These are phyloP conservation scores for Pelagia noctiluca DNA, from an alignment of 30 jellyfish, hydroid and myxozoan species.

Conservation along the genomic window DNA sequence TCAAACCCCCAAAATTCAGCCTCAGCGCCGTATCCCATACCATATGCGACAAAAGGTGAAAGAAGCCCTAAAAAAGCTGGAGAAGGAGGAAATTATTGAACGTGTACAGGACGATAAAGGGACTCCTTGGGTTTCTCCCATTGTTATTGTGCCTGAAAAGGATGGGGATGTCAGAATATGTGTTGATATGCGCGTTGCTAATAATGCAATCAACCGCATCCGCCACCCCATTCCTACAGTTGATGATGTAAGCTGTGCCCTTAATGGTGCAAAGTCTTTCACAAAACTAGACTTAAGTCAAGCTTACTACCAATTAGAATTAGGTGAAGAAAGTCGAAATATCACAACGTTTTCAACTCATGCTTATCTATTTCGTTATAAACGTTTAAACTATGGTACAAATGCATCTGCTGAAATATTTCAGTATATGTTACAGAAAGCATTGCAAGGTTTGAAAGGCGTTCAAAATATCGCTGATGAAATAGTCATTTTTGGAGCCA, in stretches of 20 bases:
- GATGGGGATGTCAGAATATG: constrained; percentile 33
- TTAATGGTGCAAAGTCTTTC: constrained; percentile 51
- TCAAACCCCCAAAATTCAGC: constrained; percentile 38
- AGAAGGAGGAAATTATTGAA: constrained; percentile 27
- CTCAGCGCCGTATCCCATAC: constrained; percentile 36
- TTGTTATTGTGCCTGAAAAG: constrained; percentile 35
- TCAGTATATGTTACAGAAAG: constrained; percentile 39
- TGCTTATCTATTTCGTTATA: constrained; percentile 17
- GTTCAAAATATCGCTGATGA: constrained; percentile 54
- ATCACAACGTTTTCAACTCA: constrained; percentile 46
- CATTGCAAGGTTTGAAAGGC: constrained; percentile 15
- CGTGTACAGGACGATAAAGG: constrained; percentile 8
- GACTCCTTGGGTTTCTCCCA: constrained; percentile 49
- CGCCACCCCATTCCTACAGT: constrained; percentile 69
- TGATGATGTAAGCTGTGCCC: constrained; percentile 23
- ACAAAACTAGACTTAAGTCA: constrained; percentile 44
- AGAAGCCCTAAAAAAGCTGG: constrained; percentile 30
- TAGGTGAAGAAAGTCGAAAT: constrained; percentile 22
- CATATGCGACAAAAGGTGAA: constrained; percentile 28
- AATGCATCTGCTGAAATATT: constrained; percentile 58
- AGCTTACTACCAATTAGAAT: constrained; percentile 52
- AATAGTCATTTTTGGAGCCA: constrained; percentile 34
- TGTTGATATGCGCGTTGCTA: constrained; percentile 66
- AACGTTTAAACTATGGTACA: constrained; percentile 40
- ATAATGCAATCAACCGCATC: constrained; percentile 43